phyloP scores from a whole-genome alignment of 2,888 invertebrate genomes.

The Drosophila diplacantha region DNA sequence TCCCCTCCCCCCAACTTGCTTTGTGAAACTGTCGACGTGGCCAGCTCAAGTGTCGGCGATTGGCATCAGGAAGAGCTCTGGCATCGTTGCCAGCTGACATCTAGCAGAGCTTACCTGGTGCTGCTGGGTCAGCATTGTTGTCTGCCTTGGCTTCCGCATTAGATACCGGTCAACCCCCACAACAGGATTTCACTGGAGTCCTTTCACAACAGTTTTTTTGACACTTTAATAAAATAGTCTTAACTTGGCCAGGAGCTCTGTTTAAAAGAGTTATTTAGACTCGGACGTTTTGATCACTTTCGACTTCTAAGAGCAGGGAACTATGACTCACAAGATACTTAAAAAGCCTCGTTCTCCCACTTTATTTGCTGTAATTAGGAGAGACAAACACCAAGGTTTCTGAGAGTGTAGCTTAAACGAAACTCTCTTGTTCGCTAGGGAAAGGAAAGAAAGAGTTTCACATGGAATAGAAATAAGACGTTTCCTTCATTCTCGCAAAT shows the following conservation, averaged over 20 bases:
- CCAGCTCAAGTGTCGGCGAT: constrained; percentile 51
- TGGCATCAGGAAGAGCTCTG: constrained; percentile 53
- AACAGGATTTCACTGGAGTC: constrained; percentile 23
- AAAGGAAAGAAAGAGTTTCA: no score
- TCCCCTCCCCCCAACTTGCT: background rate
- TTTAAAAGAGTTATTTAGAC: background rate
- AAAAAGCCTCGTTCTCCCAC: background rate
- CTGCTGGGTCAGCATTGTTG: constrained; percentile 63
- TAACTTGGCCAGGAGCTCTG: background rate
- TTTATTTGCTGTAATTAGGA: background rate
- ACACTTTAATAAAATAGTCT: background rate
- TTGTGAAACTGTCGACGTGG: constrained; percentile 64
- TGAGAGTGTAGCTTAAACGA: background rate
- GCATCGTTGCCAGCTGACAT: constrained; percentile 37
- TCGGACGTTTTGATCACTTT: background rate
- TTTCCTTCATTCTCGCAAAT: no score
- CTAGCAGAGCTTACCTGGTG: constrained; percentile 37
- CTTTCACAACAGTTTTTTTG: constrained; percentile 10
- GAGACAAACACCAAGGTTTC: background rate
- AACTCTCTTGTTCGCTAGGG: background rate
- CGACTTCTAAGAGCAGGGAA: background rate
- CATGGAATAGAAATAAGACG: no score
- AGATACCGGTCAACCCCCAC: constrained; percentile 43
- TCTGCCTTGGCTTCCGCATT: constrained; percentile 57
- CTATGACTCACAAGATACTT: background rate